Base-by-base conservation (phyloP, 2,797 vertebrate genomes). In the Betta splendens region DNA sequence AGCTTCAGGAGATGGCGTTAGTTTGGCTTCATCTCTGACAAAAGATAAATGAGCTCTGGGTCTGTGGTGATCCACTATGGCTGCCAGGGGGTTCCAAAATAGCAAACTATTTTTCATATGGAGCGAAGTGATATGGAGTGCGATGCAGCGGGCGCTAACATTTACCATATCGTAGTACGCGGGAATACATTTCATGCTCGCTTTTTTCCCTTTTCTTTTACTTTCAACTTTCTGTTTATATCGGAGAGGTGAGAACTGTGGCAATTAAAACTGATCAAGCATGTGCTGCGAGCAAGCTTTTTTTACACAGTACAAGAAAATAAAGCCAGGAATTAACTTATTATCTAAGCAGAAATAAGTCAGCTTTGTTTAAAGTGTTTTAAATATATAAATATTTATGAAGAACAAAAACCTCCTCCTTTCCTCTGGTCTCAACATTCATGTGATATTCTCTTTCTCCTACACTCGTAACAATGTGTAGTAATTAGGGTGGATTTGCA, bases 21-120 rank as follows among this genome's bases (percentile, higher is more conserved):
- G 89, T 95, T 97, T 96, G 95, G 95, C 96, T 98, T 94, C 93
- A 94, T 94, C 94, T 94, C 95, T 96, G 96, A 98, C 96, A 98
- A 93, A 98, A 98, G 97, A 98, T 97, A 98, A 98, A 99, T 94
- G 96, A 98, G 96, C 95, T 95, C 80, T 92, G 94, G 94, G 96
- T 95, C 96, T 94, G 94, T 85, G 90, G 97, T 94, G 93, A 94
- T 95, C 95, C 93, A 94, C 93, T 94, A 90, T 93, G 94, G 94
- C 95, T 98, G 96, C 95, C 94, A 95, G 96, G 94, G 95, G 95
- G 92, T 98, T 98, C 96, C 93, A 98, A 99, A 98, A 99, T 98
- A 98, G 96, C 95, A 98, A 97, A 98, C 96, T 96, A 98, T 99
- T 98, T 98, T 99, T 99, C 97, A 98, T 96, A 94, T 93, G 93